phyloP scores from a whole-genome alignment of 2,797 vertebrate species.

The Emydoidea blandingii region DNA sequence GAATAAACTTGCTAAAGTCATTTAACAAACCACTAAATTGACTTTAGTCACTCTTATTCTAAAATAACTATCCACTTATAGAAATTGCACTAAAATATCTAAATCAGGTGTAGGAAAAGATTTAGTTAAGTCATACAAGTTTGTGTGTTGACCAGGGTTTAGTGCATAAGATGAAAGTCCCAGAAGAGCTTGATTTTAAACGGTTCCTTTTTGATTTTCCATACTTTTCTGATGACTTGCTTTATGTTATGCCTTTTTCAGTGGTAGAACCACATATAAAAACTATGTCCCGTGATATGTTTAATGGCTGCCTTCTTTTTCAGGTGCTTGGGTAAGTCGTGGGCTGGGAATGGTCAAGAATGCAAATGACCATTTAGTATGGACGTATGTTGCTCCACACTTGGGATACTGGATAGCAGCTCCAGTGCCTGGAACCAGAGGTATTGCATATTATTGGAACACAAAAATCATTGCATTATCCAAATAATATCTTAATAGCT shows the following conservation, averaged over 20 bases:
- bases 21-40: neutral
- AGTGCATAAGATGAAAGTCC: neutral
- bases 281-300: neutral
- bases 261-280: neutral
- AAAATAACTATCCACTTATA: neutral
- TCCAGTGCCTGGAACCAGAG: constrained; percentile 83
- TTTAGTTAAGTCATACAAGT: neutral
- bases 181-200: neutral
- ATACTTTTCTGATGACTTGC: neutral
- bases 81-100: neutral
- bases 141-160: neutral
- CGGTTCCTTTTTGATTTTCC: neutral
- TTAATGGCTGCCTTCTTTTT: neutral
- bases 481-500: accelerated
- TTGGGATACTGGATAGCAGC: constrained; percentile 94
- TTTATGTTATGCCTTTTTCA: neutral
- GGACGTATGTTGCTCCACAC: constrained; percentile 89
- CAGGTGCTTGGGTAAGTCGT: constrained; percentile 90
- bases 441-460: constrained; percentile 61
- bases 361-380: constrained; percentile 81
- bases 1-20: neutral
- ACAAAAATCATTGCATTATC: neutral
- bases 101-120: neutral
- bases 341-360: constrained; percentile 86
- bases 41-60: neutral